These are phyloP conservation scores for Astreopora myriophthalma DNA, from an alignment of 64 coral and sea anemone genomes.

Conservation along the genomic window DNA sequence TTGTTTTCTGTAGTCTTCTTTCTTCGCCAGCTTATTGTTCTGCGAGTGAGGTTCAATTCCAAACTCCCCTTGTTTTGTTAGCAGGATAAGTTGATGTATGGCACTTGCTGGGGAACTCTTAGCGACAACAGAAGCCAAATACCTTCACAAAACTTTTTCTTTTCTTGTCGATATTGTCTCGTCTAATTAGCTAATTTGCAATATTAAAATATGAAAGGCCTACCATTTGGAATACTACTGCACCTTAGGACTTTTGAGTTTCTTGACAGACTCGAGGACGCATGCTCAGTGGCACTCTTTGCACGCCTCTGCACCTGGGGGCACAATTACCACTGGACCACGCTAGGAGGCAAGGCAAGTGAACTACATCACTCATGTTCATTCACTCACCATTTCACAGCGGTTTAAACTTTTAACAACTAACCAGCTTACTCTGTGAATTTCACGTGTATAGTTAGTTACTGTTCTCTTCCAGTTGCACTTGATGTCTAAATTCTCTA, in stretches of 20 bases:
- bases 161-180: neutral
- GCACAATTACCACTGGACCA: slow-evolving; percentile 26
- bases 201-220: neutral
- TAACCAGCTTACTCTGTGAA: neutral
- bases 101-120: neutral
- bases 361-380: neutral
- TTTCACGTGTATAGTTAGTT: neutral
- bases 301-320: slow-evolving; percentile 9
- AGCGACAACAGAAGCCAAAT: neutral
- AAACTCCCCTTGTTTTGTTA: neutral
- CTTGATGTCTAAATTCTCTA: too few species aligned
- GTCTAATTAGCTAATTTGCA: neutral
- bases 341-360: slow-evolving; percentile 44
- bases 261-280: slow-evolving; percentile 46
- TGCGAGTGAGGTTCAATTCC: neutral
- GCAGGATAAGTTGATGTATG: neutral
- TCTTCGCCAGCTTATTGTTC: too few species aligned
- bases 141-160: neutral
- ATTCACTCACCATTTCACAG: neutral
- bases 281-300: slow-evolving; percentile 41
- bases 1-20: too few species aligned
- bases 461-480: too few species aligned
- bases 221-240: neutral
- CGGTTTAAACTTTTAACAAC: neutral
- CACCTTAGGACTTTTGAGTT: slow-evolving; percentile 34